These are phyloP conservation scores for Oegoconia quadripuncta DNA, from an alignment of 2,888 invertebrate genomes.

Conservation along the genomic window DNA sequence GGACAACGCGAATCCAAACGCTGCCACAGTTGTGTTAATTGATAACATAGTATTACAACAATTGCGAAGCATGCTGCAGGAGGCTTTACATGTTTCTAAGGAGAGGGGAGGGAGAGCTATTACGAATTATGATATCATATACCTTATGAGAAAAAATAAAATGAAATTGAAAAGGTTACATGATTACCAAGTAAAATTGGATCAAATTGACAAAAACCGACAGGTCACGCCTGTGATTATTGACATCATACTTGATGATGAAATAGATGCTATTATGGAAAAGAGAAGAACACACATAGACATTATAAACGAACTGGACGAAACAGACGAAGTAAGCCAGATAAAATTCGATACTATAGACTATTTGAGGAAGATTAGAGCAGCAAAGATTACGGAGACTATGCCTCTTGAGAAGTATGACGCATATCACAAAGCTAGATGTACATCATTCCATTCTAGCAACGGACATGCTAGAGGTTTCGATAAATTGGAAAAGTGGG, in stretches of 20 bases:
- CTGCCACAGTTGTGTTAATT: too few species aligned
- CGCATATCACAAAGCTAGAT: conserved; percentile 88
- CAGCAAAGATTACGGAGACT: conserved; percentile 73
- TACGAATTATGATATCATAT: conserved; percentile 88
- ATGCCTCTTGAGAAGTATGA: conserved; percentile 82
- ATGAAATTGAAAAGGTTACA: conserved; percentile 86
- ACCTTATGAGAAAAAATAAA: conserved; percentile 89
- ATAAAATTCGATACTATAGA: too few species aligned
- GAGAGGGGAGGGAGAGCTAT: too few species aligned
- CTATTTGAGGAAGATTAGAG: too few species aligned
- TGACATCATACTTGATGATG: conserved; percentile 65
- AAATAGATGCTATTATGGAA: conserved; percentile 68
- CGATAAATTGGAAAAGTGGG: too few species aligned
- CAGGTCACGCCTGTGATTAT: too few species aligned
- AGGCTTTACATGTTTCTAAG: too few species aligned
- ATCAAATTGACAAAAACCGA: conserved; percentile 59
- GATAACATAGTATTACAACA: too few species aligned
- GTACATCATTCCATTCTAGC: conserved; percentile 84
- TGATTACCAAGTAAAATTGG: conserved; percentile 83
- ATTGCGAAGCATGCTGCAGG: too few species aligned
- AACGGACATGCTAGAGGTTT: too few species aligned
- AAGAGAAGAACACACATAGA: conserved; percentile 67
- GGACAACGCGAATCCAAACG: conserved; percentile 87
- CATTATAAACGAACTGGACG: too few species aligned
- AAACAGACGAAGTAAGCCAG: conserved; percentile 79